Evolutionary conservation across 2,113 vertebrate genomes (phyloP).

Genomic region (Ahaetulla prasina): DNA sequence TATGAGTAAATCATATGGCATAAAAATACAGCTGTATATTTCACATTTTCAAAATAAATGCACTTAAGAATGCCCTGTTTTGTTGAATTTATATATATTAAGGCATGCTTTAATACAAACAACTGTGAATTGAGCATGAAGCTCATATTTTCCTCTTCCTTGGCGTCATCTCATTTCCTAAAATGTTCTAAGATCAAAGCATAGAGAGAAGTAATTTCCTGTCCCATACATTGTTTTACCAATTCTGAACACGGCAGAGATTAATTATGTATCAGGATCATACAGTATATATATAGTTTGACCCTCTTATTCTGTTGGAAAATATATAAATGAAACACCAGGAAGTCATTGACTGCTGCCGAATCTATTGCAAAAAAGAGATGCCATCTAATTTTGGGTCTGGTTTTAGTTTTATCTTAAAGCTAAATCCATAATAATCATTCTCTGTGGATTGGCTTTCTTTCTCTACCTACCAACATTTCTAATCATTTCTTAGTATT

Average conservation of each 20-base stretch:
- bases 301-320: slow-evolving; percentile 39
- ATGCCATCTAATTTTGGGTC: background rate
- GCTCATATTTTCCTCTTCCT: background rate
- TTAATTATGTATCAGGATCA: background rate
- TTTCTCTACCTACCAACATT: background rate
- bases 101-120: slow-evolving; percentile 19
- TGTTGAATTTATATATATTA: background rate
- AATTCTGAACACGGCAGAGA: slow-evolving; percentile 12
- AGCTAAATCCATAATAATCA: background rate
- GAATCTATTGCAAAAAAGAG: background rate
- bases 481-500: background rate
- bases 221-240: slow-evolving; percentile 9
- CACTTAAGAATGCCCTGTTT: rapidly evolving
- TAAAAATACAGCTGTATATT: background rate
- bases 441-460: background rate
- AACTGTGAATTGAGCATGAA: slow-evolving; percentile 29
- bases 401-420: slow-evolving; percentile 21
- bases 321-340: slow-evolving; percentile 23
- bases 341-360: slow-evolving; percentile 17
- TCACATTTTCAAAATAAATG: background rate
- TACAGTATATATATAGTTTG: background rate
- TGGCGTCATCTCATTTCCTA: slow-evolving; percentile 3
- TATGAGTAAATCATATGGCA: background rate
- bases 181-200: background rate
- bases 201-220: slow-evolving; percentile 14